Conservation (phyloP, 2,797 vertebrate genomes). For the Sebastolobus altivelis region DNA sequence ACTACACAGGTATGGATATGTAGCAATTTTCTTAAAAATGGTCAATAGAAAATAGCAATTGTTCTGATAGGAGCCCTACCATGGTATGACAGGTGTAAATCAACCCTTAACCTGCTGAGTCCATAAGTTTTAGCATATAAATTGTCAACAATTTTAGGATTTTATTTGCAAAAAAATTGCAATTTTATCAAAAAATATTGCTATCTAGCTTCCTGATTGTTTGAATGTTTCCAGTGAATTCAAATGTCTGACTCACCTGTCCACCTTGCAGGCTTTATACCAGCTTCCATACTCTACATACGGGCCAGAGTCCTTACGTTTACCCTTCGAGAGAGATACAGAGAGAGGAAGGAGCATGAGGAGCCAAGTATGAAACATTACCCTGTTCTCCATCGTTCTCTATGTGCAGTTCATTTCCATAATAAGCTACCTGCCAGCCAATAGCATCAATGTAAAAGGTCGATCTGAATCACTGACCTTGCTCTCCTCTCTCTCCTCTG, state of each 20-base stretch:
- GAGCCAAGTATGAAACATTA: not conserved
- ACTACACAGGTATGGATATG: no score
- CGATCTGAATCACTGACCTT: conserved; percentile 81
- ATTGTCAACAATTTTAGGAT: not conserved
- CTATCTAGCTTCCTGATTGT: not conserved
- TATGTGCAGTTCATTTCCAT: not conserved
- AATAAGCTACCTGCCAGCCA: not conserved
- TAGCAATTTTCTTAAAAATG: no score
- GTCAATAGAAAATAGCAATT: no score
- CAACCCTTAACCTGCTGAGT: not conserved
- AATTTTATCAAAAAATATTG: no score
- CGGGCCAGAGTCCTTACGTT: conserved; percentile 83
- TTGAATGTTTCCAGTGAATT: not conserved
- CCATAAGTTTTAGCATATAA: not conserved
- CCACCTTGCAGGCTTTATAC: conserved; percentile 94
- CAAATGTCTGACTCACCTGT: conserved; percentile 84
- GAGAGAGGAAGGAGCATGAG: not conserved
- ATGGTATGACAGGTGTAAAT: no score
- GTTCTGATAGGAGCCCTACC: no score
- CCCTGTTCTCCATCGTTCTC: not conserved
- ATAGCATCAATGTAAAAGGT: not conserved
- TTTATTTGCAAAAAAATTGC: no score
- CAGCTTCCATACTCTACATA: conserved; percentile 92
- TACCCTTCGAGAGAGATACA: conserved; percentile 76
- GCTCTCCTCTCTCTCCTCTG: conserved; percentile 92